Evolutionary conservation across 2,113 vertebrate species (phyloP).

Genomic region (Talpa occidentalis): DNA sequence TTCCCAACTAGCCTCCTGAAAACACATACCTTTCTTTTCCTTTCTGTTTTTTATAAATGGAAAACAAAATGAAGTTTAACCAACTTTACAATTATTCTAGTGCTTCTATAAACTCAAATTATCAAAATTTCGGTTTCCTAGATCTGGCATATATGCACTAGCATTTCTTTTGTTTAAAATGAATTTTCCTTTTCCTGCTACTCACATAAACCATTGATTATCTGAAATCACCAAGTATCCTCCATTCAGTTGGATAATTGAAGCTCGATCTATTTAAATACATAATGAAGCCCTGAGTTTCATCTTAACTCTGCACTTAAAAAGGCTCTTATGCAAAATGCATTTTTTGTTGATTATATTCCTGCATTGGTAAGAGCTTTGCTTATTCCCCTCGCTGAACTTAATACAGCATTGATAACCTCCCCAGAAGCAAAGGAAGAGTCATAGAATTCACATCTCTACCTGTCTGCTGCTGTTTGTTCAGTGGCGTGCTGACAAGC

Average conservation of each 20-base stretch:
- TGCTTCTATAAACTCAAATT: neutral
- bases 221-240: neutral
- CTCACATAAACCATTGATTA: conserved; percentile 46
- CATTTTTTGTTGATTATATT: conserved; percentile 46
- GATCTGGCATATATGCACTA: neutral
- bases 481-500: neutral
- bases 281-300: neutral
- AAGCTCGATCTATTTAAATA: conserved; percentile 49
- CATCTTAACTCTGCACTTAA: neutral
- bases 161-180: conserved; percentile 6
- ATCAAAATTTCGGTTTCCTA: neutral
- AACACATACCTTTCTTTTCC: neutral
- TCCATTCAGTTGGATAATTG: neutral
- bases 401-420: conserved; percentile 35
- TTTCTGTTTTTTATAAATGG: neutral
- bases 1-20: neutral
- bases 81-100: neutral
- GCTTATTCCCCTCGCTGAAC: conserved; percentile 16
- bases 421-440: neutral
- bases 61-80: neutral
- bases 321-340: conserved; percentile 25
- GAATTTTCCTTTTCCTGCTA: conserved; percentile 47
- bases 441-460: neutral
- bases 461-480: neutral
- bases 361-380: conserved; percentile 33